phyloP scores from a whole-genome alignment of 2,888 invertebrate species.

The Eilema sororculum region DNA sequence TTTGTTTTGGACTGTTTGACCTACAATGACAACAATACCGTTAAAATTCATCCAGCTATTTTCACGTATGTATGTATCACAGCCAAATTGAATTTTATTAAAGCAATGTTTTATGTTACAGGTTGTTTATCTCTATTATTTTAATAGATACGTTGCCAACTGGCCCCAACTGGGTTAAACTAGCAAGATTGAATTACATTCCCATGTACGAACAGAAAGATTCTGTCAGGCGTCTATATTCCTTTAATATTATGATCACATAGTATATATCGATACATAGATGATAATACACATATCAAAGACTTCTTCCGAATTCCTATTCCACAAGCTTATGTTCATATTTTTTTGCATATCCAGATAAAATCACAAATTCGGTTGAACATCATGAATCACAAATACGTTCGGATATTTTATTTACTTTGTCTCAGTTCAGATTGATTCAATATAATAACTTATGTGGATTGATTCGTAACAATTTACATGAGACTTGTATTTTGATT shows the following conservation, averaged over 20 bases:
- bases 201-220: not conserved
- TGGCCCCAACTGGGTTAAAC: not conserved
- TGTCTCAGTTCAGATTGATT: conserved; percentile 11
- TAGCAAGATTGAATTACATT: not conserved
- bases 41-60: no score
- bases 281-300: not conserved
- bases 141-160: not conserved
- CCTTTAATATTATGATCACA: not conserved
- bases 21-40: no score
- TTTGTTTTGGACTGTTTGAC: no score
- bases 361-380: conserved; percentile 6
- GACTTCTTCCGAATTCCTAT: not conserved
- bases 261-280: not conserved
- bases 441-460: conserved; percentile 9
- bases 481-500: conserved; percentile 17
- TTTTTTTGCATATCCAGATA: conserved; percentile 7
- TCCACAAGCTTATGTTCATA: not conserved
- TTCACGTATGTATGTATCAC: no score
- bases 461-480: conserved; percentile 15
- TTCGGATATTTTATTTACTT: not conserved
- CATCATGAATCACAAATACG: conserved; percentile 3
- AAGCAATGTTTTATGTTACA: not conserved
- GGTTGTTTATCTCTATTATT: not conserved
- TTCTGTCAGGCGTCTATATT: not conserved
- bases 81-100: no score